Evolutionary conservation across 2,797 vertebrate genomes (phyloP), one percentile per base, ranked within the genome.

Genomic region (Myotis findleyi): DNA sequence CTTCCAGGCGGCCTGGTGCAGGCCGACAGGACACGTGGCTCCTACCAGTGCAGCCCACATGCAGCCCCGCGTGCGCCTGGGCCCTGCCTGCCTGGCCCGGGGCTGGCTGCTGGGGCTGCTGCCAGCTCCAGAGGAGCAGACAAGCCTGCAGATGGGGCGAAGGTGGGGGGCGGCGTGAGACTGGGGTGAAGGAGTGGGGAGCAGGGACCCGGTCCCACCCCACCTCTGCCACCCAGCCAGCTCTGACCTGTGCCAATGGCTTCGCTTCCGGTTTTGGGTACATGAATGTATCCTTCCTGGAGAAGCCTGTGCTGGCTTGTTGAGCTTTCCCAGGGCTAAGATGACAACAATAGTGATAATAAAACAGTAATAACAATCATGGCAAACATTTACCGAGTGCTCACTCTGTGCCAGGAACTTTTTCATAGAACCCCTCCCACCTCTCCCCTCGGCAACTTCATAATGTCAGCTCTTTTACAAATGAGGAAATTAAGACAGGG

Each of bases 21-120:
- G 71, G 83, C 23, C 55, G 69, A 87, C 93, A 91, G 49, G 69
- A 87, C 95, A 91, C 68, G 83, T 93, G 95, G 53, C 79, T 33
- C 73, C 69, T 7, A 82, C 81, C 47, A 66, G 72, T 6, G 25
- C 62, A 25, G 53, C 27, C 44, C 90, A 82, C 86, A 62, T 87
- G 93, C 89, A 14, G 86, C 59, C 87, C 87, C 53, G 49, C 79
- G 89, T 95, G 95, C 55, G 33, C 69, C 7, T 20, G 64, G 3
- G 41, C 49, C 44, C 64, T 18, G 49, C 75, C 64, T 0, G 17
- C 57, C 53, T 2, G 64, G 82, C 59, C 41, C 0, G 27, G 18
- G 14, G 79, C 21, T 23, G 38, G 49, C 87, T 0, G 18, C 44
- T 18, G 38, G 10, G 33, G 49, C 84, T 0, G 21, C 44, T 16